phyloP scores from a whole-genome alignment of 2,797 vertebrate genomes.

The Poeciliopsis turneri region DNA sequence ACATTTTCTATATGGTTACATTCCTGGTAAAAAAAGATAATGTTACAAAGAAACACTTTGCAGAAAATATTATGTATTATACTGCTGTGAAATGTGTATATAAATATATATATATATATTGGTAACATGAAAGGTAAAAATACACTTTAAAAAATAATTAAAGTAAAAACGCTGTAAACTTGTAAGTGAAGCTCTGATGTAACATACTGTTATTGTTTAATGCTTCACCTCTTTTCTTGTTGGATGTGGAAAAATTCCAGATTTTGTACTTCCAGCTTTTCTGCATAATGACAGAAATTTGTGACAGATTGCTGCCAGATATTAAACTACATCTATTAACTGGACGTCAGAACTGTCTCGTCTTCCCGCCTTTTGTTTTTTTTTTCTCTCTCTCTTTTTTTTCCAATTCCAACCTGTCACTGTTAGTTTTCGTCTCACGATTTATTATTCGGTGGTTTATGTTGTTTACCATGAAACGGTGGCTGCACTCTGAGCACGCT shows the following conservation, averaged over 20 bases:
- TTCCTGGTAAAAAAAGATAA: slow-evolving; percentile 58
- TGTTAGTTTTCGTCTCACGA: not conserved
- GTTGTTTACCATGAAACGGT: not conserved
- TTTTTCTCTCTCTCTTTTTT: not conserved
- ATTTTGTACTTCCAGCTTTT: slow-evolving; percentile 55
- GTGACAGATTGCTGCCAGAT: slow-evolving; percentile 43
- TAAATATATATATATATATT: slow-evolving; percentile 40
- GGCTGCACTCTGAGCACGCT: not conserved
- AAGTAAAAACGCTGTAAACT: slow-evolving; percentile 41
- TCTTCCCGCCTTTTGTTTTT: not conserved
- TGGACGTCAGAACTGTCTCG: slow-evolving; percentile 14
- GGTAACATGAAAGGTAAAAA: slow-evolving; percentile 38
- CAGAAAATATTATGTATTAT: slow-evolving; percentile 56
- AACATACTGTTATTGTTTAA: slow-evolving; percentile 23
- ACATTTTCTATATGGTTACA: slow-evolving; percentile 74
- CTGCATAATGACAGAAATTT: slow-evolving; percentile 45
- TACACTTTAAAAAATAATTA: slow-evolving; percentile 34
- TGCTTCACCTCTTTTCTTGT: slow-evolving; percentile 38
- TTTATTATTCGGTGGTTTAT: not conserved
- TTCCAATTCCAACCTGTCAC: not conserved
- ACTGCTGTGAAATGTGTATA: slow-evolving; percentile 47
- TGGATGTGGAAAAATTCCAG: slow-evolving; percentile 16
- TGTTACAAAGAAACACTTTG: slow-evolving; percentile 56
- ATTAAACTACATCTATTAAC: slow-evolving; percentile 64
- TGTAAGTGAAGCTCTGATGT: slow-evolving; percentile 36